phyloP scores from a whole-genome alignment of 1,140 invertebrate species.

The Calycopis cecrops region DNA sequence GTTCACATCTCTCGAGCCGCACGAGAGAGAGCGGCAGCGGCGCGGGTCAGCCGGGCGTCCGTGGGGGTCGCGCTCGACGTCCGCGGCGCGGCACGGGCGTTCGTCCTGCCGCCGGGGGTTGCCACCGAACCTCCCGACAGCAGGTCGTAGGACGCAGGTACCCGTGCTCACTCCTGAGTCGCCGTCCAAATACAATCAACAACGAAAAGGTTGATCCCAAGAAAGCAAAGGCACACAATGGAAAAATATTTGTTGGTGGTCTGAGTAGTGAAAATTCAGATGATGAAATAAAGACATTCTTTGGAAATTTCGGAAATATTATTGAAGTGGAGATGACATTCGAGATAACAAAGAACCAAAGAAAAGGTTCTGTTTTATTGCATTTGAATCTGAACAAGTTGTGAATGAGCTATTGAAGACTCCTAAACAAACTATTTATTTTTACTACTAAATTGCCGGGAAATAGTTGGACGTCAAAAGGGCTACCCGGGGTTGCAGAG shows the following conservation, averaged over 20 bases:
- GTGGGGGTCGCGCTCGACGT: constrained; percentile 35
- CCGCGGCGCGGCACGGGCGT: constrained; percentile 38
- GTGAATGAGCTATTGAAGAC: constrained; percentile 93
- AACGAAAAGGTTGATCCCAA: constrained; percentile 96
- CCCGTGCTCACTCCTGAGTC: constrained; percentile 62
- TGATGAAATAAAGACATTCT: constrained; percentile 94
- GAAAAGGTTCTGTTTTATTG: constrained; percentile 95
- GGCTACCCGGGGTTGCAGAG: constrained; percentile 81
- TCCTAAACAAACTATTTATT: constrained; percentile 86
- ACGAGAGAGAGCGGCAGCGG: constrained; percentile 37
- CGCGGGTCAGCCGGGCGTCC: constrained; percentile 42
- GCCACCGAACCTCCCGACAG: constrained; percentile 29
- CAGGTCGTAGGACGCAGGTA: constrained; percentile 36
- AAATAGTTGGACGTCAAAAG: constrained; percentile 97
- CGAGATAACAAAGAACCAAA: no score
- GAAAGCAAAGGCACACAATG: constrained; percentile 93
- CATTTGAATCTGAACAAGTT: constrained; percentile 94
- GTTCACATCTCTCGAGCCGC: constrained; percentile 32
- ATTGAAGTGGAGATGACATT: constrained; percentile 96
- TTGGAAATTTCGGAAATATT: constrained; percentile 92
- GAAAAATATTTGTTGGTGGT: constrained; percentile 97
- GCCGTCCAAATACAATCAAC: constrained; percentile 94
- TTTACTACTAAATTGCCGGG: constrained; percentile 81
- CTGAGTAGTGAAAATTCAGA: no score
- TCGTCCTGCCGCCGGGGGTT: constrained; percentile 27